Evolutionary conservation across 2,797 vertebrate genomes (phyloP).

Genomic region (Okamejei kenojei): DNA sequence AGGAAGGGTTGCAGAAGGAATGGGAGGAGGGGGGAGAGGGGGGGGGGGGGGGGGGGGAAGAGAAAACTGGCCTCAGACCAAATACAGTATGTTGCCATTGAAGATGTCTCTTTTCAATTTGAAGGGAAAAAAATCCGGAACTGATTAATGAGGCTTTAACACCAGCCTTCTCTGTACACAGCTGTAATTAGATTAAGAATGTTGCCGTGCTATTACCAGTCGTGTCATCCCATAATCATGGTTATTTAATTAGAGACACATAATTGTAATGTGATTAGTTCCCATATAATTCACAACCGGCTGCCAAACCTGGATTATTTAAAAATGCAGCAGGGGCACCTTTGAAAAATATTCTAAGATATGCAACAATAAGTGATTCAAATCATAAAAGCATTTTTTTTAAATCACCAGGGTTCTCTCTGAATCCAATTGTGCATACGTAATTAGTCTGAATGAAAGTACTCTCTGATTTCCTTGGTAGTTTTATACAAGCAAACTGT

Average conservation of each 20-base stretch:
- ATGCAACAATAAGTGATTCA: neutral
- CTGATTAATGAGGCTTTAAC: constrained; percentile 39
- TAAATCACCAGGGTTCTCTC: neutral
- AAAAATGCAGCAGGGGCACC: neutral
- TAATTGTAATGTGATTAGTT: constrained; percentile 46
- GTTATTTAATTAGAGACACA: constrained; percentile 43
- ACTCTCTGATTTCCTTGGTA: neutral
- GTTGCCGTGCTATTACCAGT: constrained; percentile 34
- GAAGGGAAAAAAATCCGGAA: constrained; percentile 25
- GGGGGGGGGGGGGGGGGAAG: no score
- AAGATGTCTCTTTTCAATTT: constrained; percentile 39
- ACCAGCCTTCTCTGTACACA: constrained; percentile 37
- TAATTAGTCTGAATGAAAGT: neutral
- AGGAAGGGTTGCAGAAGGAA: constrained; percentile 29
- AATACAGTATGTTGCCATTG: constrained; percentile 2
- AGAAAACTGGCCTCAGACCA: neutral
- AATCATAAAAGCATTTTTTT: neutral
- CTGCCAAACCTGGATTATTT: constrained; percentile 35
- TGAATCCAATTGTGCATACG: neutral
- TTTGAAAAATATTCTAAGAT: neutral
- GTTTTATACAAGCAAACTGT: no score
- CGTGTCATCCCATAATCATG: constrained; percentile 41
- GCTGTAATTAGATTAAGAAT: constrained; percentile 40
- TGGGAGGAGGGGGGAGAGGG: no score
- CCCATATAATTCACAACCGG: constrained; percentile 40